phyloP scores from a whole-genome alignment of 1,140 invertebrate genomes.

The Lethrus apterus region DNA sequence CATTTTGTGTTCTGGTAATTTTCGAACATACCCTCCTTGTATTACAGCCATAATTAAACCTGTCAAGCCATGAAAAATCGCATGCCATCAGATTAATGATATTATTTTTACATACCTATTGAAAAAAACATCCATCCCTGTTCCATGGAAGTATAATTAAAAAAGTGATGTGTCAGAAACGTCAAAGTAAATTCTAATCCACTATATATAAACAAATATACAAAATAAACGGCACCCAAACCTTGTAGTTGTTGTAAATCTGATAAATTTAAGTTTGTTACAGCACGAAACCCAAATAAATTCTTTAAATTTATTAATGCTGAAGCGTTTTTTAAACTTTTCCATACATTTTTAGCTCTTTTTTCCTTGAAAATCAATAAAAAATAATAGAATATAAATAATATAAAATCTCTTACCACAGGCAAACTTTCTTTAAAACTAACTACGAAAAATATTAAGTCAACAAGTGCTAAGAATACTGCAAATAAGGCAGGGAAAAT shows the following conservation, averaged over 20 bases:
- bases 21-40: slow-evolving; percentile 83
- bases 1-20: slow-evolving; percentile 68
- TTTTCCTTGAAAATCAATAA: slow-evolving; percentile 49
- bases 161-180: slow-evolving; percentile 91
- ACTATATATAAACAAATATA: slow-evolving; percentile 95
- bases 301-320: slow-evolving; percentile 56
- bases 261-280: slow-evolving; percentile 48
- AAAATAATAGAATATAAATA: neutral
- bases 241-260: slow-evolving; percentile 60
- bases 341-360: slow-evolving; percentile 50
- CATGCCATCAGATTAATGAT: neutral
- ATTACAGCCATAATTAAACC: slow-evolving; percentile 82
- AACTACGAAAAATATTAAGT: slow-evolving; percentile 70
- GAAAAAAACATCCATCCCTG: slow-evolving; percentile 97
- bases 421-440: slow-evolving; percentile 83
- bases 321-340: slow-evolving; percentile 62
- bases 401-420: slow-evolving; percentile 41
- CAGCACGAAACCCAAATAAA: slow-evolving; percentile 55
- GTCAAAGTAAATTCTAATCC: slow-evolving; percentile 96
- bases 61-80: slow-evolving; percentile 19
- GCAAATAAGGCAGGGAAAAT: slow-evolving; percentile 81
- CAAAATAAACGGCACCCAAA: slow-evolving; percentile 83
- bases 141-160: slow-evolving; percentile 88
- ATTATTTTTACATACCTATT: slow-evolving; percentile 58
- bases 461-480: slow-evolving; percentile 64